phyloP scores from a whole-genome alignment of 2,113 vertebrate genomes.

The Syngnathus typhle region DNA sequence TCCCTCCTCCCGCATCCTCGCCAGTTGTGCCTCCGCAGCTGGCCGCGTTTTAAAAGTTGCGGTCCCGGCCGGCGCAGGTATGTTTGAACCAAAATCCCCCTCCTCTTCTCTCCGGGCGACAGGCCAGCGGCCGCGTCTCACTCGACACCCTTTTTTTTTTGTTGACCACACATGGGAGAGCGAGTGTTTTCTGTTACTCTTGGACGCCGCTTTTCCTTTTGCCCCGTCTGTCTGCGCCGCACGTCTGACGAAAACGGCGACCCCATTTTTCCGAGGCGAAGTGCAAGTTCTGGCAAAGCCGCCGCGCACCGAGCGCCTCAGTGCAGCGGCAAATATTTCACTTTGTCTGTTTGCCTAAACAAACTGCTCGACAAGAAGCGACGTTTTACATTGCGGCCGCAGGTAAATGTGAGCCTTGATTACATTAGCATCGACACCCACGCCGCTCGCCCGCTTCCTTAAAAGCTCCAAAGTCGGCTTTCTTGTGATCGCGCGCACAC shows the following conservation, averaged over 20 bases:
- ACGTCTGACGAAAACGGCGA: slow-evolving; percentile 59
- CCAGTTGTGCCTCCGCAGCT: slow-evolving; percentile 21
- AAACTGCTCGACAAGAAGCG: slow-evolving; percentile 53
- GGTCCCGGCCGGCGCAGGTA: slow-evolving; percentile 8
- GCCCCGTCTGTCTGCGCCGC: slow-evolving; percentile 55
- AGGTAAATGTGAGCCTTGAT: slow-evolving; percentile 68
- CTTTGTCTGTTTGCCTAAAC: slow-evolving; percentile 55
- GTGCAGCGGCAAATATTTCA: slow-evolving; percentile 54
- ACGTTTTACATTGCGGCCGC: slow-evolving; percentile 48
- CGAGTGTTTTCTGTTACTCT: slow-evolving; percentile 66
- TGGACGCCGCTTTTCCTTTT: slow-evolving; percentile 55
- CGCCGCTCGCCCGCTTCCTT: slow-evolving; percentile 57
- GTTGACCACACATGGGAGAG: slow-evolving; percentile 57
- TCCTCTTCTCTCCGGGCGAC: slow-evolving; percentile 33
- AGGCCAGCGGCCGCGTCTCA: slow-evolving; percentile 53
- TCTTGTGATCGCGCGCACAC: slow-evolving; percentile 54
- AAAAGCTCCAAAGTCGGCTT: slow-evolving; percentile 65
- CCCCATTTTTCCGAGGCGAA: slow-evolving; percentile 59
- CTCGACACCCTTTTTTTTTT: slow-evolving; percentile 51
- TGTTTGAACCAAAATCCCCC: slow-evolving; percentile 1
- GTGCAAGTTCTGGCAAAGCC: slow-evolving; percentile 62
- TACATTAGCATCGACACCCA: slow-evolving; percentile 68
- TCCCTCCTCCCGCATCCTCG: slow-evolving; percentile 16
- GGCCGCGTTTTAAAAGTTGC: slow-evolving; percentile 21
- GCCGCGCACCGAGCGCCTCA: slow-evolving; percentile 22